phyloP scores from a whole-genome alignment of 2,888 invertebrate species.

The Altica lythri region DNA sequence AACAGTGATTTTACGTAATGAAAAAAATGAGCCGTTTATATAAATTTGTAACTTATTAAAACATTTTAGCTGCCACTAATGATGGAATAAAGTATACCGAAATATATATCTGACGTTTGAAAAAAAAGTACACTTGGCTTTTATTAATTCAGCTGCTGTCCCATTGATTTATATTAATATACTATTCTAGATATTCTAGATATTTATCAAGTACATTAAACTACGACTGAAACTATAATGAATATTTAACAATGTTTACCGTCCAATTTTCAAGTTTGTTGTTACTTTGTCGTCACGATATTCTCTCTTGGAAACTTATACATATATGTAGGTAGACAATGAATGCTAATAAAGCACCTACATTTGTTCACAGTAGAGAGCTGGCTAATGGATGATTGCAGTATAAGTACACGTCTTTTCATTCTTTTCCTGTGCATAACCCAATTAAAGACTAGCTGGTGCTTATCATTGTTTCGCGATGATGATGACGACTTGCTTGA shows the following conservation, averaged over 20 bases:
- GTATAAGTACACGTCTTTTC: neutral
- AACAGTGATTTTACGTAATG: no score
- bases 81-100: no score
- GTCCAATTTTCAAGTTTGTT: slow-evolving; percentile 1
- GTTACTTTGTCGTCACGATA: neutral
- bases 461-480: neutral
- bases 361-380: neutral
- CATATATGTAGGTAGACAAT: no score
- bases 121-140: no score
- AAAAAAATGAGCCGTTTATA: no score
- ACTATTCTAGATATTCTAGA: no score
- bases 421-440: slow-evolving; percentile 1
- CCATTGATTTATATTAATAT: no score
- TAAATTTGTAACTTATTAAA: no score
- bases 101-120: no score
- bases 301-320: neutral
- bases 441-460: neutral
- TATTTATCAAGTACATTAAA: neutral
- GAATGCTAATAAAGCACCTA: neutral
- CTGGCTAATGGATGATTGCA: slow-evolving; percentile 2
- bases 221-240: neutral
- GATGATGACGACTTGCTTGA: neutral
- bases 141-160: no score
- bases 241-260: neutral
- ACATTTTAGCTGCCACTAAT: no score